A percentile compares a stretch with the other conserved stretches of the same genome.
Evolutionary conservation across 2,113 vertebrate genomes (phyloP).

Genomic region (Daubentonia madagascariensis): DNA sequence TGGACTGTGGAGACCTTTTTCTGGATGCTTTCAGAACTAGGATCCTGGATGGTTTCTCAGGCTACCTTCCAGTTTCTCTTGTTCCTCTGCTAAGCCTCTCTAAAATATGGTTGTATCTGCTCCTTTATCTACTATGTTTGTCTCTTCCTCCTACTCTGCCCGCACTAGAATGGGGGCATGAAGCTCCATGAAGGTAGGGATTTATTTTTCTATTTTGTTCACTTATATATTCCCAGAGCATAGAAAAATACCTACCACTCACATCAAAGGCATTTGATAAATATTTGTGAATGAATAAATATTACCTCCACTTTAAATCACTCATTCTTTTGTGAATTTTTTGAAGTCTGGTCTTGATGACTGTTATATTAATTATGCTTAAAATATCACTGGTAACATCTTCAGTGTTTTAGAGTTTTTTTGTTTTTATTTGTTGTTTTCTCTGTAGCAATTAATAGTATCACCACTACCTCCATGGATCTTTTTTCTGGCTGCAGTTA

Average conservation of each 20-base stretch:
- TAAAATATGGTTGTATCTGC: neutral
- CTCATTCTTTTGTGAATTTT: neutral
- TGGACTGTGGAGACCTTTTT: neutral
- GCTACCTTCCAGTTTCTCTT: neutral
- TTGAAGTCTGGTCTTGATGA: neutral
- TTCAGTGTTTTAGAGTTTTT: constrained; percentile 24
- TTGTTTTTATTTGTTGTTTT: constrained; percentile 16
- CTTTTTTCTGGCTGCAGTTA: neutral
- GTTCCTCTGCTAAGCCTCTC: neutral
- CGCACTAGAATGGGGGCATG: neutral
- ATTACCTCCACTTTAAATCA: neutral
- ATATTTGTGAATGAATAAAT: constrained; percentile 20
- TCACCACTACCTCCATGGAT: neutral
- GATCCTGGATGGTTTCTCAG: neutral
- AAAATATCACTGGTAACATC: neutral
- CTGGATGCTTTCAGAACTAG: neutral
- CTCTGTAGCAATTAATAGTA: neutral
- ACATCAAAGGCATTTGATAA: neutral
- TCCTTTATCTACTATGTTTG: neutral
- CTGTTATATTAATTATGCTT: constrained; percentile 3
- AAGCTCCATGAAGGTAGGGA: neutral
- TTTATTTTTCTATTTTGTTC: constrained; percentile 22
- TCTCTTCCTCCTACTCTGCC: neutral
- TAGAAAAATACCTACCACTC: neutral
- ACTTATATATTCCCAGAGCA: neutral